Evolutionary conservation across 2,888 invertebrate genomes (phyloP).

Genomic region (Trachelus troglodyta): DNA sequence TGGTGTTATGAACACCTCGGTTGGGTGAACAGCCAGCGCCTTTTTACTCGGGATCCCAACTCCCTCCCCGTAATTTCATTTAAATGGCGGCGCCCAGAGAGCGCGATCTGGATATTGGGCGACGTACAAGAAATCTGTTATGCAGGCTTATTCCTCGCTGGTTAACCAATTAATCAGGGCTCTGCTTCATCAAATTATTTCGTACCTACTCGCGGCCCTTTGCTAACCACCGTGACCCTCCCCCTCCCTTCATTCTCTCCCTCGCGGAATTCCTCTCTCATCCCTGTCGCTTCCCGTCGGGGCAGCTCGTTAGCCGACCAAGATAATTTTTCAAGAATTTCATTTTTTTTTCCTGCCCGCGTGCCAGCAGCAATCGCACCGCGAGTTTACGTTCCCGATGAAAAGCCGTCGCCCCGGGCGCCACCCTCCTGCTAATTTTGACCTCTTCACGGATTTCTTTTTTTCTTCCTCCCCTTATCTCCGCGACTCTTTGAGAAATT

Average conservation of each 20-base stretch:
- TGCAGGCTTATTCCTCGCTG: slow-evolving; percentile 31
- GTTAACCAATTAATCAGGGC: slow-evolving; percentile 54
- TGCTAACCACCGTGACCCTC: not conserved
- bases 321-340: slow-evolving; percentile 51
- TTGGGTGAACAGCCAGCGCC: slow-evolving; percentile 21
- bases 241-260: slow-evolving; percentile 32
- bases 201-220: slow-evolving; percentile 34
- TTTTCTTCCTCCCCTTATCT: not conserved
- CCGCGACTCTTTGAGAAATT: not conserved
- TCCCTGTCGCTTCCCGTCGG: not conserved
- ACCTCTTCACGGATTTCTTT: not conserved
- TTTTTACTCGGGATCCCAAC: not conserved
- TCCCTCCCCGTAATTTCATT: slow-evolving; percentile 36
- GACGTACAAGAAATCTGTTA: slow-evolving; percentile 41
- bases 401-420: slow-evolving; percentile 3
- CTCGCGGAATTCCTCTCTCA: not conserved
- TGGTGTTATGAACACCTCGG: slow-evolving; percentile 45
- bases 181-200: slow-evolving; percentile 49
- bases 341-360: slow-evolving; percentile 28
- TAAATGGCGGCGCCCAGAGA: slow-evolving; percentile 35
- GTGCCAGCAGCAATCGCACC: not conserved
- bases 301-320: slow-evolving; percentile 25
- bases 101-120: slow-evolving; percentile 26
- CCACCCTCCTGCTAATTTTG: not conserved
- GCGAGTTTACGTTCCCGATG: not conserved